Percentiles rank a stretch among this genome's conserved stretches.
phyloP scores from a whole-genome alignment of 2,113 vertebrate species.

The Melanerpes aurifrons region DNA sequence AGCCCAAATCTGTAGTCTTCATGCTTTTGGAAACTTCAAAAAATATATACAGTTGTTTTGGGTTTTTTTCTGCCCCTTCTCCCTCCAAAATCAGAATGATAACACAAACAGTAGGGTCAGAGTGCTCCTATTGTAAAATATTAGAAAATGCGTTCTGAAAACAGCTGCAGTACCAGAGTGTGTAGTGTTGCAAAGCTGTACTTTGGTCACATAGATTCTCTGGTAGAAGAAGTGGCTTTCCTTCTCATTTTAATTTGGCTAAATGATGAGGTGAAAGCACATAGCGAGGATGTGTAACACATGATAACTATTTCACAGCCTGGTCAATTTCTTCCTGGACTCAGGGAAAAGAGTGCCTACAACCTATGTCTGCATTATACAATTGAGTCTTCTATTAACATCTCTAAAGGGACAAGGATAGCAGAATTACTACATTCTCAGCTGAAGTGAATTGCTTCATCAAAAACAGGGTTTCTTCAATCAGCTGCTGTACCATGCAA shows the following conservation, averaged over 20 bases:
- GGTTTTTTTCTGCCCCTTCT: background rate
- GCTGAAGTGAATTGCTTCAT: background rate
- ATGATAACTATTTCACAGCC: background rate
- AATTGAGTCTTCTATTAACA: background rate
- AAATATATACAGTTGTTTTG: background rate
- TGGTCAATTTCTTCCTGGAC: background rate
- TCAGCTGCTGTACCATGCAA: background rate
- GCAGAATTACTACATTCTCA: accelerated
- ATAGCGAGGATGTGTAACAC: background rate
- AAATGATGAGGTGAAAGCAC: background rate
- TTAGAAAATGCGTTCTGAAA: background rate
- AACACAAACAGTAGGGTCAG: background rate
- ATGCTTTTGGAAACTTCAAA: background rate
- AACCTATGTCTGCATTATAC: background rate
- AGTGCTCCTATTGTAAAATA: background rate
- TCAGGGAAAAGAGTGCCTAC: background rate
- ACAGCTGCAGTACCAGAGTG: background rate
- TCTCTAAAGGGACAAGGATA: background rate
- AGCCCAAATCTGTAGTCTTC: background rate
- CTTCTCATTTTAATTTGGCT: background rate
- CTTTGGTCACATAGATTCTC: background rate
- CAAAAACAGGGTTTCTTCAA: background rate
- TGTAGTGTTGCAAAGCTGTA: background rate
- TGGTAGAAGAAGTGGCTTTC: background rate
- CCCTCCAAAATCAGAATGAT: background rate